A percentile compares a stretch with the other conserved stretches of the same genome.
Evolutionary conservation across 2,888 invertebrate genomes (phyloP).

Genomic region (Meiosimyza platycephala): DNA sequence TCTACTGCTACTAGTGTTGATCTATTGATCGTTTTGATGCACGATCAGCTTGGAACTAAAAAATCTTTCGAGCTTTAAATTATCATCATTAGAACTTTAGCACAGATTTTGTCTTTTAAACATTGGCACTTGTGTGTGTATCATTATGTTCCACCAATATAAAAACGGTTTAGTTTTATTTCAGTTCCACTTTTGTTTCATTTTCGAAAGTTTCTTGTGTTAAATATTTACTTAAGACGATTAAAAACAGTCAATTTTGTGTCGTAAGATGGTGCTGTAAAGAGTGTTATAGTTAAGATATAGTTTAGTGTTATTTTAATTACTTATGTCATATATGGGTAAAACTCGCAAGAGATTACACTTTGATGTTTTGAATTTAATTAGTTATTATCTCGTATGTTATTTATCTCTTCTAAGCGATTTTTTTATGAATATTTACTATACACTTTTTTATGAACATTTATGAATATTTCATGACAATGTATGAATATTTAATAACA

Average conservation of each 20-base stretch:
- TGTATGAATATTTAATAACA: too few species aligned
- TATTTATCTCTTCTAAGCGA: too few species aligned
- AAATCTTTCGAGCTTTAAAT: not conserved
- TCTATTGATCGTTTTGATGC: not conserved
- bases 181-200: constrained; percentile 23
- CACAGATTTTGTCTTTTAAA: not conserved
- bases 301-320: constrained; percentile 5
- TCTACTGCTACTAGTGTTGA: not conserved
- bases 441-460: too few species aligned
- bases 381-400: too few species aligned
- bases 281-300: not conserved
- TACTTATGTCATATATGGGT: not conserved
- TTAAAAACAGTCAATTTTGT: not conserved
- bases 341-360: too few species aligned
- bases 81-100: constrained; percentile 12
- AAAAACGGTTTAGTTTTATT: not conserved
- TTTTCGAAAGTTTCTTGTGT: constrained; percentile 17
- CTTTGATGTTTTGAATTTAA: too few species aligned
- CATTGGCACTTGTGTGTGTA: not conserved
- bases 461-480: too few species aligned
- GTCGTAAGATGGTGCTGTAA: constrained; percentile 11
- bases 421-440: too few species aligned
- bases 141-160: not conserved
- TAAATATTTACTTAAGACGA: constrained; percentile 6
- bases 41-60: constrained; percentile 10